A percentile compares a stretch with the other conserved stretches of the same genome.
These are phyloP conservation scores for Cantharis nigra DNA, from an alignment of 2,888 invertebrate genomes.

Conservation along the genomic window DNA sequence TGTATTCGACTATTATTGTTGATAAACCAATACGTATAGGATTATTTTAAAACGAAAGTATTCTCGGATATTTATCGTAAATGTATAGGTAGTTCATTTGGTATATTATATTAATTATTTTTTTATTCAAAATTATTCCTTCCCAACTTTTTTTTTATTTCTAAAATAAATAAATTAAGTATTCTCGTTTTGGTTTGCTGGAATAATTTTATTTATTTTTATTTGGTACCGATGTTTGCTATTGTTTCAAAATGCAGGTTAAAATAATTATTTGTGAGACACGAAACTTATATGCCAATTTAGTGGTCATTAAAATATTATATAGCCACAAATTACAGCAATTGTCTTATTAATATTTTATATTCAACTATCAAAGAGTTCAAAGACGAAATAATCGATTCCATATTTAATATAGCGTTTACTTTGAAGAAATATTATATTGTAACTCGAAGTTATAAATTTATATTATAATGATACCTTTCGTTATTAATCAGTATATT, in stretches of 20 bases:
- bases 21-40: neutral
- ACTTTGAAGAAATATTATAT: slow-evolving; percentile 1
- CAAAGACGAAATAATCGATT: slow-evolving; percentile 28
- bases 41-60: neutral
- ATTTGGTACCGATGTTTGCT: neutral
- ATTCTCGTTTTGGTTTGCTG: neutral
- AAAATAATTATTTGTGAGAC: neutral
- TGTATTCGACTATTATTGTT: neutral
- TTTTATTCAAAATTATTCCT: neutral
- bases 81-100: too few species aligned
- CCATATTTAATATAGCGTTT: slow-evolving; percentile 12
- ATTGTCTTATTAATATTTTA: slow-evolving; percentile 27
- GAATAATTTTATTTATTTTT: neutral
- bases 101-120: neutral
- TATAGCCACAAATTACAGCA: slow-evolving; percentile 24
- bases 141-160: neutral
- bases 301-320: slow-evolving; percentile 27
- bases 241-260: neutral
- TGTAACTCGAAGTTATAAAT: slow-evolving; percentile 3
- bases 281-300: slow-evolving; percentile 7
- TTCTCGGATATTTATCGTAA: too few species aligned
- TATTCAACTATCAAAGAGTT: slow-evolving; percentile 19
- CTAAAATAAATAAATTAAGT: neutral
- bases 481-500: neutral
- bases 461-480: slow-evolving; percentile 4